Evolutionary conservation across 2,888 invertebrate species (phyloP).

Genomic region (Hedya salicella): DNA sequence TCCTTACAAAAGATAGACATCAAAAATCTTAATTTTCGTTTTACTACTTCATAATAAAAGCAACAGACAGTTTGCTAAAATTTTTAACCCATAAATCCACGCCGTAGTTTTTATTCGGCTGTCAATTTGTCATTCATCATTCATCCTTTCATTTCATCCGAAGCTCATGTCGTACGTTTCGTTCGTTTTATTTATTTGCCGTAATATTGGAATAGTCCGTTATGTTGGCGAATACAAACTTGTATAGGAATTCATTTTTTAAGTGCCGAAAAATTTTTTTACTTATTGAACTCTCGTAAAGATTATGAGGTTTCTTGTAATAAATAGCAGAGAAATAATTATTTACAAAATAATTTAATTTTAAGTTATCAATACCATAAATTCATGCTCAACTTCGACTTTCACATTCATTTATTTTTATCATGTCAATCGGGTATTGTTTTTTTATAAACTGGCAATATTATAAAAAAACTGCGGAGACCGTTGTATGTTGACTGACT

Average conservation of each 20-base stretch:
- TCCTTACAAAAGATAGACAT: slow-evolving; percentile 50
- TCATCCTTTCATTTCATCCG: slow-evolving; percentile 42
- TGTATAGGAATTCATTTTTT: not conserved
- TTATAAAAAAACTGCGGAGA: slow-evolving; percentile 60
- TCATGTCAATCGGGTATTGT: not conserved
- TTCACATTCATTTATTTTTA: slow-evolving; percentile 3
- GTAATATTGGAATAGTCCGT: not conserved
- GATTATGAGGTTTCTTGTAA: too few relatives aligned
- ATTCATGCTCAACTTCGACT: too few relatives aligned
- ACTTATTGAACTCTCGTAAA: not conserved
- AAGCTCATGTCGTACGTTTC: slow-evolving; percentile 40
- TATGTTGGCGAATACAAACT: slow-evolving; percentile 9
- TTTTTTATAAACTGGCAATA: slow-evolving; percentile 45
- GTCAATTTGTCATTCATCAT: slow-evolving; percentile 64
- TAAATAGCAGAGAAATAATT: not conserved
- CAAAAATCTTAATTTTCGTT: slow-evolving; percentile 50
- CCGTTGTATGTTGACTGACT: slow-evolving; percentile 76
- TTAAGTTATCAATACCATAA: too few relatives aligned
- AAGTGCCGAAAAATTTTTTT: not conserved
- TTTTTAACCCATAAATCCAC: slow-evolving; percentile 77
- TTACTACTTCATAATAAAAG: slow-evolving; percentile 55
- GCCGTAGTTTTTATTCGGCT: slow-evolving; percentile 79
- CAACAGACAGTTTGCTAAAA: slow-evolving; percentile 66
- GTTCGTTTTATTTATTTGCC: slow-evolving; percentile 42
- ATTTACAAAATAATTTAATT: too few relatives aligned